Base-by-base conservation (phyloP, 1,140 invertebrate genomes). In the Pomacea maculata region DNA sequence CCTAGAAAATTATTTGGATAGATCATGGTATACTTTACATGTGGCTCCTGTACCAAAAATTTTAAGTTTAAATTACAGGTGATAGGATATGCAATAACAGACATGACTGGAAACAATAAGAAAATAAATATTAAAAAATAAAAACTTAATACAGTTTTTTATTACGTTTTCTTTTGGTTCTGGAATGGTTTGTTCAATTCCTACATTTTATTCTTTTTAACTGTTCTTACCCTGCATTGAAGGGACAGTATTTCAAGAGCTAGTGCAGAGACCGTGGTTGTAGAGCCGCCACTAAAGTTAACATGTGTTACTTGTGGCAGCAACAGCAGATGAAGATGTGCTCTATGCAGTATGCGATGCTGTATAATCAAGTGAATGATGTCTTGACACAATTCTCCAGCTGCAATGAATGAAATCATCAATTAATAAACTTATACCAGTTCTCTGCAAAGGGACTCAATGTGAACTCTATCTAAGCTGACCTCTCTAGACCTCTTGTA, bases 241-340 rank as follows among this genome's bases (percentile, higher is more conserved):
- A 81, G 9, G 52, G 74, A 21, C 29, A 81, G 29, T n/a, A 81
- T 19, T 54, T 77, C 64, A 17, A 76, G 65, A 19, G 68, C 61
- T 19, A 72, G 76, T 65, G 76, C 61, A 21, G 63, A 65, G 12
- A 78, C 45, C 19, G 80, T 34, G 8, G 63, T 57, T n/a, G 75
- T 67, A 9, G 72, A 76, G 19, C 73, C 54, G 5, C 65, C 52
- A 54, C 74, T 68, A 52, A 81, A 71, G 74, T 61, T n/a, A 29
- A 77, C 12, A 11, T 72, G 52, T 14, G 52, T 76, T 14, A 81
- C 25, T n/a, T 76, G 80, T 19, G 64, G 67, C 29, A 76, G 25
- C 45, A 81, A 61, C 67, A 81, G 55, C 29, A 81, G 57, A 21
- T 81, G 80, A 11, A 81, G 29, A 34, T 81, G 80, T 52, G 67